Evolutionary conservation across 2,888 invertebrate genomes (phyloP).

Genomic region (Orgyia antiqua): DNA sequence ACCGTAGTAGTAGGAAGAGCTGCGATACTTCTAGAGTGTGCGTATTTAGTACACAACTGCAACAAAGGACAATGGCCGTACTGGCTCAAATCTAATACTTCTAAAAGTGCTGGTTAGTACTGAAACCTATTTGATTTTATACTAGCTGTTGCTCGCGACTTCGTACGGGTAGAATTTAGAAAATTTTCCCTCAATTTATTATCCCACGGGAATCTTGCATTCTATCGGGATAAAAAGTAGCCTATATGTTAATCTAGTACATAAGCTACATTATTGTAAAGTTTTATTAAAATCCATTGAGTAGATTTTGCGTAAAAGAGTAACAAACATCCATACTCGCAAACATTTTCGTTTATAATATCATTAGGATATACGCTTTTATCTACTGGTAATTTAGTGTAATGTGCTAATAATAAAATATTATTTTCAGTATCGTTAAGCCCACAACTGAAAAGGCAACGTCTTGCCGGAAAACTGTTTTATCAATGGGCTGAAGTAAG

Average conservation of each 20-base stretch:
- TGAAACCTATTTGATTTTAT: background rate
- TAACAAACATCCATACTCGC: too few relatives aligned
- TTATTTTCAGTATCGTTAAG: constrained; percentile 71
- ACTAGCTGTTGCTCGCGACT: too few relatives aligned
- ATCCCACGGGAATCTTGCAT: too few relatives aligned
- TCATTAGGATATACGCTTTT: background rate
- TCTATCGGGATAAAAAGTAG: too few relatives aligned
- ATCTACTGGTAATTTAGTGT: background rate
- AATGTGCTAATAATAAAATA: constrained; percentile 42
- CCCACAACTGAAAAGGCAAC: constrained; percentile 64
- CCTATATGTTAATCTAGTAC: too few relatives aligned
- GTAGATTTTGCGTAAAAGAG: too few relatives aligned
- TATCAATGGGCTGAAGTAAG: constrained; percentile 96
- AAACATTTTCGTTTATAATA: too few relatives aligned
- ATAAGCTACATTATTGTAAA: too few relatives aligned
- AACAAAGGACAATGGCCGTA: constrained; percentile 99
- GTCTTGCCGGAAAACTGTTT: constrained; percentile 97
- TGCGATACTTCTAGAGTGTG: constrained; percentile 94
- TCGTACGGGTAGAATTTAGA: too few relatives aligned
- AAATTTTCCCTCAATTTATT: too few relatives aligned
- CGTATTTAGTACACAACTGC: constrained; percentile 97
- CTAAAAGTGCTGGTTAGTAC: constrained; percentile 54
- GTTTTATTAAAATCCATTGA: too few relatives aligned
- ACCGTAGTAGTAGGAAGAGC: constrained; percentile 97
- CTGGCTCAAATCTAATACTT: constrained; percentile 93